Percentiles rank a stretch among this genome's conserved stretches.
Conservation (phyloP, 1,140 invertebrate species). For the Brachionus plicatilis region DNA sequence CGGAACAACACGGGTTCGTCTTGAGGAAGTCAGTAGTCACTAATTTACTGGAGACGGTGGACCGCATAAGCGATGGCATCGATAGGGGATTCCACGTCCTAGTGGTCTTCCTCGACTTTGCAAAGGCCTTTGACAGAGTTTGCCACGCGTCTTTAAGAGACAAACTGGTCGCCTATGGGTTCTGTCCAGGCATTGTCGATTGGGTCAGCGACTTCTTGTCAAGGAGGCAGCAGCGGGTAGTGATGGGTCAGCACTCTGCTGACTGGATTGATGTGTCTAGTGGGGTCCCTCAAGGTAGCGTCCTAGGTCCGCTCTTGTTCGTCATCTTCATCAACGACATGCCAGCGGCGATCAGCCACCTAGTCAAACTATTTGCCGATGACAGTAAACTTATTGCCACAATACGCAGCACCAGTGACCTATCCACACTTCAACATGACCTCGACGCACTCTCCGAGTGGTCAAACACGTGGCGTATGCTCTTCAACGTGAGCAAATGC, state of each 20-base stretch:
- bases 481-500: background rate
- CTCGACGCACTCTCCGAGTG: background rate
- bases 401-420: background rate
- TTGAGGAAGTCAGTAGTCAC: background rate
- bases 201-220: background rate
- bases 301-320: background rate
- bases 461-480: background rate
- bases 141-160: background rate
- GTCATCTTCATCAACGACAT: conserved; percentile 41
- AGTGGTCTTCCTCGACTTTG: background rate
- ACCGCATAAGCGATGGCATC: background rate
- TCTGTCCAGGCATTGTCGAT: background rate
- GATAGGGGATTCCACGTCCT: background rate
- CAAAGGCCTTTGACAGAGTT: background rate
- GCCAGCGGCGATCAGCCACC: background rate
- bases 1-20: background rate
- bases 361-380: background rate
- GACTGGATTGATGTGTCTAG: background rate
- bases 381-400: background rate
- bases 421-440: background rate
- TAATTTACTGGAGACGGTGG: background rate
- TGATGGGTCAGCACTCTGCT: background rate
- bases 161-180: background rate
- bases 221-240: background rate
- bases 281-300: background rate